Base-by-base conservation (phyloP, 2,888 invertebrate species). In the Syrphus vitripennis region DNA sequence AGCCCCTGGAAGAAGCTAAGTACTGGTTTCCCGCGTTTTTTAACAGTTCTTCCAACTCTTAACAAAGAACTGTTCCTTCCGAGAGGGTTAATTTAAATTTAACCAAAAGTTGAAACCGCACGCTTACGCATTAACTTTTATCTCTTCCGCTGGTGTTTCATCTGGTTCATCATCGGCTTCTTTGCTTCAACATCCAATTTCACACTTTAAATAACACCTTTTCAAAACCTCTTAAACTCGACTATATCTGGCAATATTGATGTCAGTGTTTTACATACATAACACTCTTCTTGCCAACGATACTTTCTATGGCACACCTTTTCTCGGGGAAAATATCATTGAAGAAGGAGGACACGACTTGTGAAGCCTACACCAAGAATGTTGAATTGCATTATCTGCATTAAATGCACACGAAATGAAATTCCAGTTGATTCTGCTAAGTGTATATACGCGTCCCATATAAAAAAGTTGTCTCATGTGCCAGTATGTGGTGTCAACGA, bases 331-430 rank as follows among this genome's bases (percentile, higher is more conserved):
- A 37, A 63, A n/a, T 37, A 24, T 5, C 55, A 75, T n/a, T 16
- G 61, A 19, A n/a, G n/a, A 21, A 65, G 26, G 65, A 50, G 50
- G 34, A 67, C 21, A 24, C 31, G 21, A 14, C n/a, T 0, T 42
- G 5, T 34, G 19, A 55, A 67, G 50, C 71, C 71, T 72, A 74
- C 72, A 63, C 67, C n/a, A n/a, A 69, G 55, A 69, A 77, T 82
- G 19, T 67, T 63, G 69, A 74, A 53, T 74, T 69, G 65, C 69
- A 65, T 63, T 59, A 70, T 74, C 72, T 86, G 70, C 69, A 82
- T 77, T 61, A 80, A 76, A 71, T 79, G 80, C 76, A 82, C 45
- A 86, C n/a, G n/a, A 82, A 59, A 70, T 75, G 65, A 71, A 79
- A 83, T 80, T 83, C 63, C 70, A 40, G 6, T 24, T 21, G 16